phyloP scores from a whole-genome alignment of 2,888 invertebrate genomes.

The Polydesmus complanatus region DNA sequence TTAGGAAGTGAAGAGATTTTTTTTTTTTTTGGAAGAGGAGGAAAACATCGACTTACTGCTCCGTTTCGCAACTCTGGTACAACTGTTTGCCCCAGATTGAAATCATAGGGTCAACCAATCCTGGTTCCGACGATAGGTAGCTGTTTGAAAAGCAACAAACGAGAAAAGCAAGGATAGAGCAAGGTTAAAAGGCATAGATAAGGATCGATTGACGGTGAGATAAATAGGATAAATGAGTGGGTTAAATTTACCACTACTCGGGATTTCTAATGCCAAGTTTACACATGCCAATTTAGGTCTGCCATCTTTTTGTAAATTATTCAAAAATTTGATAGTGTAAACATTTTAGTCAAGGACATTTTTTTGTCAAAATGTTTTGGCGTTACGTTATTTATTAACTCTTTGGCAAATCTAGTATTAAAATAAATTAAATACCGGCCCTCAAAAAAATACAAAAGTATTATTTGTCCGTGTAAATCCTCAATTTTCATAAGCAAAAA shows the following conservation, averaged over 20 bases:
- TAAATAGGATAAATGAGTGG: neutral
- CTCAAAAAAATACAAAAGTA: too few species aligned
- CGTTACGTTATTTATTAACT: too few species aligned
- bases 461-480: too few species aligned
- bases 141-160: constrained; percentile 19
- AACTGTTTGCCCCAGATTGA: constrained; percentile 97
- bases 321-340: too few species aligned
- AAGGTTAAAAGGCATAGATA: constrained; percentile 16
- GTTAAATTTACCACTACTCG: neutral
- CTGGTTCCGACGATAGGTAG: constrained; percentile 40
- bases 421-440: too few species aligned
- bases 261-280: too few species aligned
- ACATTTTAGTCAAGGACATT: too few species aligned
- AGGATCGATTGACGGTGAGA: neutral
- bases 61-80: constrained; percentile 93
- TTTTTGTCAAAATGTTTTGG: too few species aligned
- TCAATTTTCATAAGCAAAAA: too few species aligned
- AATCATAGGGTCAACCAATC: constrained; percentile 96
- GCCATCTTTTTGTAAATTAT: too few species aligned
- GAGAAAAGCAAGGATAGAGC: constrained; percentile 28
- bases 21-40: neutral
- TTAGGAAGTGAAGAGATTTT: neutral
- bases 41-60: constrained; percentile 66
- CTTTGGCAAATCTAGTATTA: too few species aligned
- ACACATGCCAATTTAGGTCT: too few species aligned